Percentiles rank a stretch among this genome's conserved stretches.
phyloP scores from a whole-genome alignment of 2,113 vertebrate species.

The Macroglossus sobrinus region DNA sequence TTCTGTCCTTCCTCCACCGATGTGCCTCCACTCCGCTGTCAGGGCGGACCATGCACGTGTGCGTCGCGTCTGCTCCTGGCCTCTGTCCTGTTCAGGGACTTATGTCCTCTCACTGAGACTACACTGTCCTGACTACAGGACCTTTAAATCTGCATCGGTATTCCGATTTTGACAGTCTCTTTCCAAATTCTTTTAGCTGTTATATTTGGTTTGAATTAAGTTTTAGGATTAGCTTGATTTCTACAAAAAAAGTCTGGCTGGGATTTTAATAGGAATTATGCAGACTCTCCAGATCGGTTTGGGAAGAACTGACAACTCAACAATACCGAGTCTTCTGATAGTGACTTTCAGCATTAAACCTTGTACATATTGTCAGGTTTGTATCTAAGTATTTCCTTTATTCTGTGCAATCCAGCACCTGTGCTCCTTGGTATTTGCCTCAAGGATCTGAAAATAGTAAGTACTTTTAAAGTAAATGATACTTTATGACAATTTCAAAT shows the following conservation, averaged over 20 bases:
- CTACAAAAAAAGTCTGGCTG: neutral
- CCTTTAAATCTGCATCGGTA: neutral
- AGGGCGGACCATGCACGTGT: neutral
- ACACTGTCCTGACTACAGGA: neutral
- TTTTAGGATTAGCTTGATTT: neutral
- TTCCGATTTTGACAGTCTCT: neutral
- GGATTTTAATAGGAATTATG: neutral
- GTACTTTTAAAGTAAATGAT: neutral
- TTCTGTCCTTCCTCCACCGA: neutral
- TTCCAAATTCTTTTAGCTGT: neutral
- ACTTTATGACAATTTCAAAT: neutral
- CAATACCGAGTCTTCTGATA: neutral
- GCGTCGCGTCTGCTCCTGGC: neutral
- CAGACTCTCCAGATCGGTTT: neutral
- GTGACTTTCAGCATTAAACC: neutral
- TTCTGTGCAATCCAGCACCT: too few relatives aligned
- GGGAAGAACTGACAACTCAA: neutral
- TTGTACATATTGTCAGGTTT: neutral
- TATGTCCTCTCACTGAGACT: neutral
- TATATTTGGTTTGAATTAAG: neutral
- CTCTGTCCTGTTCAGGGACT: neutral
- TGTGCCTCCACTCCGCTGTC: neutral
- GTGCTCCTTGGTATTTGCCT: neutral
- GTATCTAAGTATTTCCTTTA: neutral
- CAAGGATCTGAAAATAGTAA: neutral